Evolutionary conservation across 2,113 vertebrate genomes (phyloP).

Genomic region (Panthera uncia): DNA sequence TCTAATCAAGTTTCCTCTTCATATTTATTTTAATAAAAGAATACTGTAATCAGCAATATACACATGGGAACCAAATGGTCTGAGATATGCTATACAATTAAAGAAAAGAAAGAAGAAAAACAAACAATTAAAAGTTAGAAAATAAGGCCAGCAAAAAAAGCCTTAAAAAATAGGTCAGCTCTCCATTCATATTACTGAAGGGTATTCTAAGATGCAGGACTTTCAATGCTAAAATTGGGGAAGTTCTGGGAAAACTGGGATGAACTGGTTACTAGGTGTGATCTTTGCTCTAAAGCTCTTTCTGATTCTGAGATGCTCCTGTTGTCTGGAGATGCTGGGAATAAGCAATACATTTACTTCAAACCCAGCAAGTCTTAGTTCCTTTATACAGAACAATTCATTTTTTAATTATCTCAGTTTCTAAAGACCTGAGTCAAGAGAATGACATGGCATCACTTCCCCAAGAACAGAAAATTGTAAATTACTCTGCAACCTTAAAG

Average conservation of each 20-base stretch:
- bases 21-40: conserved; percentile 20
- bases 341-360: not conserved
- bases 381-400: not conserved
- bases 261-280: not conserved
- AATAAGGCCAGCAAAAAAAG: not conserved
- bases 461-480: not conserved
- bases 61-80: not conserved
- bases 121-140: not conserved
- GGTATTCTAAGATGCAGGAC: not conserved
- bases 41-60: not conserved
- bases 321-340: not conserved
- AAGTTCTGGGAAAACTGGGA: not conserved
- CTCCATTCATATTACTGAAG: not conserved
- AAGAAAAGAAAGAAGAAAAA: not conserved
- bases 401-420: not conserved
- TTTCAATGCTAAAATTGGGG: not conserved
- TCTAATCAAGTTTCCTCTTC: not conserved
- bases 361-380: not conserved
- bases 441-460: not conserved
- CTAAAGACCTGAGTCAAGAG: not conserved
- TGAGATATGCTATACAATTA: not conserved
- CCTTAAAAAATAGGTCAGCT: not conserved
- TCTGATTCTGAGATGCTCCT: not conserved
- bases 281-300: not conserved
- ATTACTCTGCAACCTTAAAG: not conserved